phyloP scores from a whole-genome alignment of 2,113 vertebrate genomes.

The Neodon shergylaensis region DNA sequence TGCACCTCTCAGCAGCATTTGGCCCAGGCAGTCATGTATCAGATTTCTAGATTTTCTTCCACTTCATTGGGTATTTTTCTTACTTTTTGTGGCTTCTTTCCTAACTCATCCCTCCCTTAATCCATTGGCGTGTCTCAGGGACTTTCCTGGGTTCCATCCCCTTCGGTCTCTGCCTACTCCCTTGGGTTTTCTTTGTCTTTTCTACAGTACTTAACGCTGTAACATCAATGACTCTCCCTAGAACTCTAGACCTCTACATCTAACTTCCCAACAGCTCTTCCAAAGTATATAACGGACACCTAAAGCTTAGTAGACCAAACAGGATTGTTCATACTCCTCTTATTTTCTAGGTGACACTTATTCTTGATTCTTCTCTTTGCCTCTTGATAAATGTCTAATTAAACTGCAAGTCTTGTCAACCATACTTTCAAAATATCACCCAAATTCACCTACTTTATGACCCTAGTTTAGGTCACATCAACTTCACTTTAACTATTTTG shows the following conservation, averaged over 20 bases:
- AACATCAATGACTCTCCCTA: background rate
- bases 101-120: background rate
- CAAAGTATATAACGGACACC: background rate
- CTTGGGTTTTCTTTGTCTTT: background rate
- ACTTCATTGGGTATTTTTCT: background rate
- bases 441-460: background rate
- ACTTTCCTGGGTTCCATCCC: background rate
- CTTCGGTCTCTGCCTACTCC: background rate
- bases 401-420: background rate
- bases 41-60: constrained; percentile 2
- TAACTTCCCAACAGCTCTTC: background rate
- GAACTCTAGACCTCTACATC: background rate
- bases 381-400: background rate
- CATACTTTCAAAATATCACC: background rate
- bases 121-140: background rate
- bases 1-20: background rate
- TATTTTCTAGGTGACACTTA: background rate
- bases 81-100: background rate
- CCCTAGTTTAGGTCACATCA: background rate
- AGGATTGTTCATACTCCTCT: background rate
- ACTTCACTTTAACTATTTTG: background rate
- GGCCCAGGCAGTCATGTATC: background rate
- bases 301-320: background rate
- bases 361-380: background rate
- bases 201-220: background rate